Evolutionary conservation across 2,888 invertebrate genomes (phyloP), one percentile per base, ranked within the genome.

Genomic region (Lepidocyrtinus sp.): DNA sequence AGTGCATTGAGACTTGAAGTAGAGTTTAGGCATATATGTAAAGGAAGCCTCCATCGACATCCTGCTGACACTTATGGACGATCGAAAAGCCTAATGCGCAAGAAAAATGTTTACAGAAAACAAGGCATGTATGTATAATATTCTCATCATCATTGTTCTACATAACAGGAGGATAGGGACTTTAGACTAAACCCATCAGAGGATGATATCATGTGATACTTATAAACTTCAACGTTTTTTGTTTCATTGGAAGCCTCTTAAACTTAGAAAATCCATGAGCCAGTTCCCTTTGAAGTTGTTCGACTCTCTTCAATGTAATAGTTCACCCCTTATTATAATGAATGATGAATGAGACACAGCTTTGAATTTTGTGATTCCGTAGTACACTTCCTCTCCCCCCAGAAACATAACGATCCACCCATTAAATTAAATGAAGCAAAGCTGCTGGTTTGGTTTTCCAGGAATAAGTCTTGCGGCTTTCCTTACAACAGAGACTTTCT

Each of bases 21-120:
- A 12, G 12, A 36, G n/a, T 9, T 36, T 9, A 12, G 36, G 12
- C 5, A 36, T 36, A 36, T 36, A 36, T 36, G 36, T 12, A 36
- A 36, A 36, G n/a, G n/a, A 36, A 5, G 5, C 12, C 12, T 36
- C 36, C 12, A 36, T 36, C 27, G 71, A 62, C 59, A 61, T 74
- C 74, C 67, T 67, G 36, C 59, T 74, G 74, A 74, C 74, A 67
- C 75, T 63, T 63, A 63, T 63, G 50, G 72, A 72, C 72, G 62
- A 72, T 63, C n/a, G n/a, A n/a, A n/a, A n/a, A n/a, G n/a, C n/a
- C n/a, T n/a, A n/a, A n/a, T n/a, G n/a, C n/a, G n/a, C n/a, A n/a
- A n/a, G n/a, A n/a, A n/a, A n/a, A 36, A 36, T 36, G 36, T 12
- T 36, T 12, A 9, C 36, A 36, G 24, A 62, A 22, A 63, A 25